Conservation (phyloP, 2,888 invertebrate genomes). For the Belgica antarctica region DNA sequence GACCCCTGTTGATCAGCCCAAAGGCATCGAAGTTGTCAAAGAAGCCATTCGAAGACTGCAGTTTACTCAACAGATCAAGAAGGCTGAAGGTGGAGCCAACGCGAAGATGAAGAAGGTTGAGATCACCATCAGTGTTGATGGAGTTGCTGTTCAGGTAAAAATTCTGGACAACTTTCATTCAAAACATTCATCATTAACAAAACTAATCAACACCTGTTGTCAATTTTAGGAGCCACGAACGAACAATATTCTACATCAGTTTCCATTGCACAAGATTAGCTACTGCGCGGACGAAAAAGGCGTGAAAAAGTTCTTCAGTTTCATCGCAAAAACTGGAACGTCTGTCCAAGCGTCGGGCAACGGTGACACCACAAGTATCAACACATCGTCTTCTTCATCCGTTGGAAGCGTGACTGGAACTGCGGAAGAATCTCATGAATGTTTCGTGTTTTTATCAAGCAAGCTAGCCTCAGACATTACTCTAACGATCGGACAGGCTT, state of each 20-base stretch:
- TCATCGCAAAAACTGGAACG: constrained; percentile 55
- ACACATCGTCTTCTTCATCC: constrained; percentile 40
- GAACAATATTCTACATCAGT: constrained; percentile 86
- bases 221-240: constrained; percentile 62
- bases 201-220: no score
- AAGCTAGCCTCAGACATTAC: constrained; percentile 97
- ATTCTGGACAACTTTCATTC: constrained; percentile 4
- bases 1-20: constrained; percentile 91
- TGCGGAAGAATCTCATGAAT: constrained; percentile 79
- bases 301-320: constrained; percentile 87
- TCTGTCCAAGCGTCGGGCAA: constrained; percentile 44
- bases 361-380: constrained; percentile 44
- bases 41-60: constrained; percentile 95
- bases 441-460: constrained; percentile 96
- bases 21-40: constrained; percentile 96
- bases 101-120: constrained; percentile 89
- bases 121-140: constrained; percentile 95
- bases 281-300: constrained; percentile 99
- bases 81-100: constrained; percentile 75
- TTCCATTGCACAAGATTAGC: constrained; percentile 94
- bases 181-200: not conserved
- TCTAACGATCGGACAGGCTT: constrained; percentile 95
- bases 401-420: constrained; percentile 51
- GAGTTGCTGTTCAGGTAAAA: constrained; percentile 82
- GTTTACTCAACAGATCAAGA: constrained; percentile 88